phyloP scores from a whole-genome alignment of 2,797 vertebrate species.

The Acrossocheilus wenchowensis region DNA sequence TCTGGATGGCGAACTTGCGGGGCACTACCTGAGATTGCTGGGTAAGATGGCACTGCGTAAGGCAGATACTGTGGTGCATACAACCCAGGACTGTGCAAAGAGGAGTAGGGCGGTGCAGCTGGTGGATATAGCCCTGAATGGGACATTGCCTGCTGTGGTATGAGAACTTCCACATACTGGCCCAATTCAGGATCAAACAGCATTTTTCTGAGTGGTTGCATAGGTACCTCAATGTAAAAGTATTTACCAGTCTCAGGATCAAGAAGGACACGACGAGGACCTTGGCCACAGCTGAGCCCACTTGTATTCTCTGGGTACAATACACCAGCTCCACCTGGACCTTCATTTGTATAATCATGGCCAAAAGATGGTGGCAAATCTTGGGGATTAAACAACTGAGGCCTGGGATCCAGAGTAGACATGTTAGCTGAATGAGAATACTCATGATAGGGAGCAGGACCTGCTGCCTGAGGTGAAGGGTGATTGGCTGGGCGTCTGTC shows the following conservation, averaged over 20 bases:
- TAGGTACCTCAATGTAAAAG: constrained; percentile 90
- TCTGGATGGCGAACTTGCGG: constrained; percentile 78
- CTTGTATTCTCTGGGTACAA: constrained; percentile 77
- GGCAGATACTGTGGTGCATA: constrained; percentile 83
- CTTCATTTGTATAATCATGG: constrained; percentile 77
- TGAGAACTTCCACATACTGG: constrained; percentile 93
- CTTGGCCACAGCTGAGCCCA: constrained; percentile 66
- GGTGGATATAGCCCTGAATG: constrained; percentile 84
- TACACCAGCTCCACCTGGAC: constrained; percentile 66
- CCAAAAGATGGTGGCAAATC: constrained; percentile 74
- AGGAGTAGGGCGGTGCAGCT: constrained; percentile 79
- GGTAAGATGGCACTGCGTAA: constrained; percentile 76
- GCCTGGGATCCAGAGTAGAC: constrained; percentile 69
- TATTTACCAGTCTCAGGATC: constrained; percentile 94
- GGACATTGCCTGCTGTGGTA: constrained; percentile 84
- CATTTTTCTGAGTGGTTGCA: constrained; percentile 88
- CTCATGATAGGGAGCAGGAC: constrained; percentile 71
- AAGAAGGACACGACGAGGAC: constrained; percentile 84
- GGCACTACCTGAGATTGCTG: constrained; percentile 70
- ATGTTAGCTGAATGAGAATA: constrained; percentile 75
- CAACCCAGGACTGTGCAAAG: constrained; percentile 78
- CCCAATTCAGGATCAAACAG: constrained; percentile 93
- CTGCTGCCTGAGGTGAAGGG: constrained; percentile 73
- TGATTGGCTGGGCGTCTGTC: constrained; percentile 72
- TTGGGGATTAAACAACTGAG: constrained; percentile 77